These are phyloP conservation scores for Philypnodon macrostomus DNA, from an alignment of 2,797 vertebrate species.

Conservation along the genomic window DNA sequence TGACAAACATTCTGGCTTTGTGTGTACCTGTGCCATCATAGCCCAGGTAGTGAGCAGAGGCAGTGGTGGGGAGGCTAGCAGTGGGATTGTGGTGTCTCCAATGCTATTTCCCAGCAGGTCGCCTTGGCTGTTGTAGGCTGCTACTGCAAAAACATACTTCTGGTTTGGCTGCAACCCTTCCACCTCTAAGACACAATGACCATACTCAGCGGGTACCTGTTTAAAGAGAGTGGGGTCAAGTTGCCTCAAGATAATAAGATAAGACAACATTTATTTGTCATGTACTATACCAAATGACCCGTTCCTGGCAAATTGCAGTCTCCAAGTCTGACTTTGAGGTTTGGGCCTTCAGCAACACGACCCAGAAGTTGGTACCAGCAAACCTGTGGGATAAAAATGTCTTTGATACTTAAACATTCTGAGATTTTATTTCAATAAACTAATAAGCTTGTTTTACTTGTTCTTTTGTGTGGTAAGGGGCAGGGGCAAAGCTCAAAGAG, in stretches of 20 bases:
- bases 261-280: conserved; percentile 5
- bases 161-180: conserved; percentile 85
- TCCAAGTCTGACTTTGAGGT: conserved; percentile 85
- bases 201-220: conserved; percentile 81
- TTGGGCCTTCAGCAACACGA: conserved; percentile 74
- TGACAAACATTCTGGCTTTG: conserved; percentile 1
- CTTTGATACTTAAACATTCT: background rate
- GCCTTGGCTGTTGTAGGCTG: conserved; percentile 85
- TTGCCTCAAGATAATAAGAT: conserved; percentile 1
- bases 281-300: conserved; percentile 81
- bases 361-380: conserved; percentile 90
- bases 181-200: conserved; percentile 78
- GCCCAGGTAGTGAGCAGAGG: conserved; percentile 82
- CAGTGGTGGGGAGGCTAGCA: conserved; percentile 84
- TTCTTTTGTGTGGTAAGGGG: conserved; percentile 76
- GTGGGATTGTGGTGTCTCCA: conserved; percentile 84
- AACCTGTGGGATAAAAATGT: conserved; percentile 70
- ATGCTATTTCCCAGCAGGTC: conserved; percentile 82
- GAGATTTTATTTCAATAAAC: background rate
- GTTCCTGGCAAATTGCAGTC: conserved; percentile 83
- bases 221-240: conserved; percentile 3
- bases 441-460: conserved; percentile 71
- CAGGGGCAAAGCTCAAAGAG: conserved; percentile 85
- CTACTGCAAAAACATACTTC: conserved; percentile 91
- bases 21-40: conserved; percentile 77